Evolutionary conservation across 1,140 invertebrate genomes (phyloP).

Genomic region (Melanaphis sacchari): DNA sequence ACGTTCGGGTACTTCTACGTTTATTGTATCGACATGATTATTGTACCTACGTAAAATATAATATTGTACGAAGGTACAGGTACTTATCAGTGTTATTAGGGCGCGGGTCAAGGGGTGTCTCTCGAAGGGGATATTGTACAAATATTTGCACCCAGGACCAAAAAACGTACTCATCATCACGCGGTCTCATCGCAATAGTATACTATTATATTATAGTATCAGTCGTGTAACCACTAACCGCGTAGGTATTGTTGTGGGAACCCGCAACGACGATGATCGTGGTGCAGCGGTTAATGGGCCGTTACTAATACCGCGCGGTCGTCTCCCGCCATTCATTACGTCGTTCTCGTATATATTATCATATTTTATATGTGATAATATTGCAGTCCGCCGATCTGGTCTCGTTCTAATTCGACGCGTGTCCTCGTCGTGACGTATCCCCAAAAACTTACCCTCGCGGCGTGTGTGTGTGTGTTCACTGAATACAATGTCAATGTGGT

Average conservation of each 20-base stretch:
- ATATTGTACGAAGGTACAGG: neutral
- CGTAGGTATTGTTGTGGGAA: slow-evolving; percentile 2
- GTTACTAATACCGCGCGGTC: slow-evolving; percentile 13
- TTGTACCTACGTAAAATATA: neutral
- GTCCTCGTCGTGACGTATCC: neutral
- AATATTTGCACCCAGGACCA: neutral
- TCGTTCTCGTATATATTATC: neutral
- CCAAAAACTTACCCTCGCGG: neutral
- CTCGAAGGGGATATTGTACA: neutral
- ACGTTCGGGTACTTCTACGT: too few species aligned
- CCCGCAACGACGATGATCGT: neutral
- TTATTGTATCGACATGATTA: neutral
- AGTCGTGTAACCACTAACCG: neutral
- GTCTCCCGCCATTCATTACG: neutral
- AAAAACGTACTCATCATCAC: too few species aligned
- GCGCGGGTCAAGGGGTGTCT: neutral
- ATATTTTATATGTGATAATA: neutral
- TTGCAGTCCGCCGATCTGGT: slow-evolving; percentile 2
- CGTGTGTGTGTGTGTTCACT: neutral
- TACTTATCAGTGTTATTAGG: neutral
- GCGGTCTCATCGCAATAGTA: neutral
- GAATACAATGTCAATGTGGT: slow-evolving; percentile 11
- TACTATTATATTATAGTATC: neutral
- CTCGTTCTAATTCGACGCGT: slow-evolving; percentile 53
- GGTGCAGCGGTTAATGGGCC: slow-evolving; percentile 51